Evolutionary conservation across 2,888 invertebrate species (phyloP).

Genomic region (Orthonevra nobilis): DNA sequence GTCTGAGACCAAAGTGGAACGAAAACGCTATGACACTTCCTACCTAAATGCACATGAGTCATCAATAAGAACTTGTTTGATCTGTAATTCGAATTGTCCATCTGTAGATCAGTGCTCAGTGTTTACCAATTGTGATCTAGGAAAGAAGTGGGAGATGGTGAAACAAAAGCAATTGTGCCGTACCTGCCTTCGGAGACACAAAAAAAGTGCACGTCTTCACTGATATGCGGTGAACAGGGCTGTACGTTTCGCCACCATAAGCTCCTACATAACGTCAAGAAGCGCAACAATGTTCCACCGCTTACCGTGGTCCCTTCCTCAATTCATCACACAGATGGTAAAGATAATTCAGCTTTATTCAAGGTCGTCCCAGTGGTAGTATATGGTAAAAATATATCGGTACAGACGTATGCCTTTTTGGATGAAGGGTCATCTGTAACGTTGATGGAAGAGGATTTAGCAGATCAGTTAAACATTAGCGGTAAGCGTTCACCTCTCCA

Average conservation of each 20-base stretch:
- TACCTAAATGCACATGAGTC: not conserved
- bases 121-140: not conserved
- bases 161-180: not conserved
- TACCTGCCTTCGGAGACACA: not conserved
- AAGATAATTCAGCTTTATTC: not conserved
- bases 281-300: not conserved
- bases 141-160: not conserved
- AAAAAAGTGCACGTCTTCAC: not conserved
- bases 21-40: not conserved
- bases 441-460: not conserved
- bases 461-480: not conserved
- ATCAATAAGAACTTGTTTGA: not conserved
- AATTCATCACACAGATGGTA: not conserved
- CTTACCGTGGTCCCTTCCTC: no score
- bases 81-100: not conserved
- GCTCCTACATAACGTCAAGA: not conserved
- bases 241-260: no score
- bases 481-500: not conserved
- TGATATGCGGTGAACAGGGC: not conserved
- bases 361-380: not conserved
- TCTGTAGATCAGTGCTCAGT: not conserved
- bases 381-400: no score
- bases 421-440: no score
- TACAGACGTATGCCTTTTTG: no score
- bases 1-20: not conserved